Evolutionary conservation across 2,888 invertebrate genomes (phyloP).

Genomic region (Julus scanicus): DNA sequence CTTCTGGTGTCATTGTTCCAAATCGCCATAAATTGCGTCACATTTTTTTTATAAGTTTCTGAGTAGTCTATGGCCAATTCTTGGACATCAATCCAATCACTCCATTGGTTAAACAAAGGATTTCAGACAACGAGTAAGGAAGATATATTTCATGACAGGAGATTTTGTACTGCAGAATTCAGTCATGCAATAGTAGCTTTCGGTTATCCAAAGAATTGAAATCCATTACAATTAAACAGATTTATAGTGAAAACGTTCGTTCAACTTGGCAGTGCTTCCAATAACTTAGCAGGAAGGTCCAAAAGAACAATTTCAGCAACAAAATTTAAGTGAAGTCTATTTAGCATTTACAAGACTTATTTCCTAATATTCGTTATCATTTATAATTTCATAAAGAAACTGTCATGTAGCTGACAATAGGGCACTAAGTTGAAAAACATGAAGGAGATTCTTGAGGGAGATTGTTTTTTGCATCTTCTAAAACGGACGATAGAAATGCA

Average conservation of each 20-base stretch:
- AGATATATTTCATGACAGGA: neutral
- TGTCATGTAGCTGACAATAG: too few relatives aligned
- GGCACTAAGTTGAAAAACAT: too few relatives aligned
- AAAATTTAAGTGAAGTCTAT: too few relatives aligned
- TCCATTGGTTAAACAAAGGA: constrained; percentile 7
- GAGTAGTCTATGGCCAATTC: neutral
- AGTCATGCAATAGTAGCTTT: neutral
- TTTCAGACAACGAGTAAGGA: neutral
- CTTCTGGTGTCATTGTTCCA: constrained; percentile 5
- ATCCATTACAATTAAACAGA: constrained; percentile 16
- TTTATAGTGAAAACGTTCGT: neutral
- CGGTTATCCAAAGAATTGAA: neutral
- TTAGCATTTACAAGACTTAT: too few relatives aligned
- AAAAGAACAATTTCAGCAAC: too few relatives aligned
- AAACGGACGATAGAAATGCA: too few relatives aligned
- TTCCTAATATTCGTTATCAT: too few relatives aligned
- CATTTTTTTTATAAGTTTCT: neutral
- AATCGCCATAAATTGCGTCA: neutral
- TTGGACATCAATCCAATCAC: neutral
- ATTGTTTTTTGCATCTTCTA: too few relatives aligned
- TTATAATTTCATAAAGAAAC: too few relatives aligned
- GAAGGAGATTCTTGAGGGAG: too few relatives aligned
- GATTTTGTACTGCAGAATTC: neutral
- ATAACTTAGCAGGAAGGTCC: too few relatives aligned
- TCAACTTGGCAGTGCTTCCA: too few relatives aligned